A percentile compares a stretch with the other conserved stretches of the same genome.
phyloP scores from a whole-genome alignment of 2,113 vertebrate species.

The Oncorhynchus keta region DNA sequence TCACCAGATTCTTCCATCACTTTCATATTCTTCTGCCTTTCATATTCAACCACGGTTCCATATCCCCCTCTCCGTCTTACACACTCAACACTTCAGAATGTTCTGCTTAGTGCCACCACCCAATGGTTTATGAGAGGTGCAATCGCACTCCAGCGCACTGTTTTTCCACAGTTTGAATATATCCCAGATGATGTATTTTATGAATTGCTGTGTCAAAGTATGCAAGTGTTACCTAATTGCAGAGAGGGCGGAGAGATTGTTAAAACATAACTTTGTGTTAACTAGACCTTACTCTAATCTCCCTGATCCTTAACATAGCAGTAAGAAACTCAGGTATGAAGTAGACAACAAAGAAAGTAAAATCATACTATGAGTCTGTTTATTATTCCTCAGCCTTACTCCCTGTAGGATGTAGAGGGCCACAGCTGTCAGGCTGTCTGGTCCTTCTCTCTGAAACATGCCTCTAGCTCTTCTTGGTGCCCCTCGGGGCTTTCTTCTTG shows the following conservation, averaged over 20 bases:
- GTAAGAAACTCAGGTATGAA: not conserved
- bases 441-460: not conserved
- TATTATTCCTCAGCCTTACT: not conserved
- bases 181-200: not conserved
- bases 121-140: not conserved
- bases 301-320: not conserved
- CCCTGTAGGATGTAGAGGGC: not conserved
- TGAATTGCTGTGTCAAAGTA: not conserved
- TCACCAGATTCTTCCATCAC: not conserved
- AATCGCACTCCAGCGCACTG: not conserved
- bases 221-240: not conserved
- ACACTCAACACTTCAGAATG: not conserved
- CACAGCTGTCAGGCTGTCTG: not conserved
- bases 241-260: too few relatives aligned
- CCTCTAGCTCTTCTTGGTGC: slow-evolving; percentile 1
- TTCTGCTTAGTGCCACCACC: slow-evolving; percentile 4
- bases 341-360: slow-evolving; percentile 2
- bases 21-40: not conserved
- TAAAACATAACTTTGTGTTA: too few relatives aligned
- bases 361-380: not conserved
- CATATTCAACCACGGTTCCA: not conserved
- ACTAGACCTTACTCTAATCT: not conserved
- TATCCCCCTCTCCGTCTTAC: not conserved
- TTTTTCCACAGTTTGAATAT: not conserved
- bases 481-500: slow-evolving; percentile 15